A percentile compares a stretch with the other conserved stretches of the same genome.
These are phyloP conservation scores for Tragelaphus strepsiceros DNA, from an alignment of 2,113 vertebrate species.

Conservation along the genomic window DNA sequence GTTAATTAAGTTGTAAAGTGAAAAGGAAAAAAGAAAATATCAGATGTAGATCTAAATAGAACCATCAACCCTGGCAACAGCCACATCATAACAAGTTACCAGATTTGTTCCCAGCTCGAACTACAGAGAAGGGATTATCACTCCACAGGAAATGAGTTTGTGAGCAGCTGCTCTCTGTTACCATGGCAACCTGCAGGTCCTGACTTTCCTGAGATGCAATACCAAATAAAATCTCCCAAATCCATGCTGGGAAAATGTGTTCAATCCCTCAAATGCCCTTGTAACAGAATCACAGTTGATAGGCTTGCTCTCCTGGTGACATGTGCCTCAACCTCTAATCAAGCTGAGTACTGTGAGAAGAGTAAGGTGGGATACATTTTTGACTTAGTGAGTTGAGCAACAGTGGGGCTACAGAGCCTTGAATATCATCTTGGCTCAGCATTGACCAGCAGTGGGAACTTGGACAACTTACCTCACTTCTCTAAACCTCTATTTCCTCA, in stretches of 20 bases:
- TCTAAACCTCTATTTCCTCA: neutral
- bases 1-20: neutral
- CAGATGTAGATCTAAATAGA: slow-evolving; percentile 27
- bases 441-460: neutral
- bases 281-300: neutral
- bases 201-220: slow-evolving; percentile 35
- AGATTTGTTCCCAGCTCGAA: slow-evolving; percentile 48
- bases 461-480: neutral
- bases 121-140: slow-evolving; percentile 48
- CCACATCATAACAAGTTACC: slow-evolving; percentile 38
- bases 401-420: neutral
- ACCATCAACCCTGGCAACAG: neutral
- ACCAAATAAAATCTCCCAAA: slow-evolving; percentile 44
- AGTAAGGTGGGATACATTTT: neutral
- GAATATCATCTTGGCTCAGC: neutral
- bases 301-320: neutral
- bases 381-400: neutral
- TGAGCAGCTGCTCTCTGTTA: slow-evolving; percentile 48
- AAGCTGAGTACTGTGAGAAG: neutral
- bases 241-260: slow-evolving; percentile 13
- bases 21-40: slow-evolving; percentile 13
- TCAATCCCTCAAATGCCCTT: slow-evolving; percentile 16
- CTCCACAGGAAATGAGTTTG: slow-evolving; percentile 42
- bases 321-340: neutral
- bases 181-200: slow-evolving; percentile 36